Evolutionary conservation across 2,888 invertebrate genomes (phyloP), one percentile per base, ranked within the genome.

Genomic region (Phanerotoma sp.): DNA sequence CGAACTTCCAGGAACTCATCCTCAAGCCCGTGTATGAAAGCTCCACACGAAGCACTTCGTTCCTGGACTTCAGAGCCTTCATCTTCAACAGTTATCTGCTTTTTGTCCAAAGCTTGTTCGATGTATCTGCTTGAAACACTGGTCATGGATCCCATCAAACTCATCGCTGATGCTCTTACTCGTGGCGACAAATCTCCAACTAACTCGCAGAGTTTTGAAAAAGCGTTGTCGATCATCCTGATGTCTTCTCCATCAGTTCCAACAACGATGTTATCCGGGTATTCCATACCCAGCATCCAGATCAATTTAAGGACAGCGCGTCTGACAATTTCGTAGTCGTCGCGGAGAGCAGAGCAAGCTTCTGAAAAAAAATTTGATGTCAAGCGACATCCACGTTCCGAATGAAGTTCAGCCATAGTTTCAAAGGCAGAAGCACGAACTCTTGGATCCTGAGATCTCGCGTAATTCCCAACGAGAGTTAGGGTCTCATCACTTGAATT

Each of bases 21-120:
- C 80, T 99, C 98, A 30, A 99, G 82, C 0, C 97, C 98, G 76
- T 98, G 96, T 60, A 99, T 96, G 78, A 98, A 93, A 46, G 98
- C 98, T 0, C 98, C 98, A 77, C 97, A 98, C 1, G 98, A 94
- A 0, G 97, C 97, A 64, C 93, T 93, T 37, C 72, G 68, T 57
- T 77, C 77, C 59, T 75, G 75, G n/a, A 72, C 71, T 63, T 74
- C 75, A 4, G 72, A 64, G 25, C 70, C 66, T 46, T 75, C 75
- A 44, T 75, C 71, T 57, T 75, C 75, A n/a, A 72, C 72, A 25
- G 72, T 54, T 54, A 73, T 77, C 54, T 74, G 84, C 73, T 98
- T 98, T 78, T 99, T 99, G 74, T 99, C 98, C 30, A 99, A 79
- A 0, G 98, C 98, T 79, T 99, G 98, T 71, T 94, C 88, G 50